phyloP scores from a whole-genome alignment of 2,113 vertebrate genomes.

The Thryonomys swinderianus region DNA sequence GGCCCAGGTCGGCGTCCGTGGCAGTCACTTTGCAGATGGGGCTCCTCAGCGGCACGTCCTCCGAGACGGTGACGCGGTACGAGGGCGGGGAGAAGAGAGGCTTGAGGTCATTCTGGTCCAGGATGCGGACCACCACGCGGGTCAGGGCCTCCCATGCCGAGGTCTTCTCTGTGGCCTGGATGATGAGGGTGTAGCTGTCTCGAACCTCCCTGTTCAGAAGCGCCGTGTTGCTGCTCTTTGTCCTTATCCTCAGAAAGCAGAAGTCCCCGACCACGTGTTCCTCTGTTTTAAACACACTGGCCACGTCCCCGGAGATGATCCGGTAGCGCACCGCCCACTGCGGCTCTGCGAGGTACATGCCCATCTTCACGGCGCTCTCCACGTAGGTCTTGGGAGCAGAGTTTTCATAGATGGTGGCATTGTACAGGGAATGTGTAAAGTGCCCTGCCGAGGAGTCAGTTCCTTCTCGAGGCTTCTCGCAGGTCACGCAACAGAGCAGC shows the following conservation, averaged over 20 bases:
- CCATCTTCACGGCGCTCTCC: constrained; percentile 93
- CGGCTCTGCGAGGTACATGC: constrained; percentile 88
- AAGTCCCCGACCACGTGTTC: constrained; percentile 92
- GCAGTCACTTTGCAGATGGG: constrained; percentile 93
- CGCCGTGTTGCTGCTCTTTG: constrained; percentile 91
- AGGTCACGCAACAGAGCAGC: constrained; percentile 82
- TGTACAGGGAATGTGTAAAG: constrained; percentile 95
- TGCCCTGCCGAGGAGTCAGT: constrained; percentile 84
- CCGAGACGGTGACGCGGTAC: constrained; percentile 91
- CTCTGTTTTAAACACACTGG: constrained; percentile 92
- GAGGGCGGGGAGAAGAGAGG: constrained; percentile 97
- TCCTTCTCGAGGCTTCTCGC: constrained; percentile 84
- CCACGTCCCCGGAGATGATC: constrained; percentile 91
- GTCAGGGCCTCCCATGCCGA: constrained; percentile 88
- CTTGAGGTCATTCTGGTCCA: constrained; percentile 97
- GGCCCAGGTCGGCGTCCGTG: constrained; percentile 95
- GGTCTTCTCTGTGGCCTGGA: constrained; percentile 92
- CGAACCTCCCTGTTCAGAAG: constrained; percentile 95
- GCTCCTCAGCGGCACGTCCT: constrained; percentile 90
- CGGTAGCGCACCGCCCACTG: constrained; percentile 91
- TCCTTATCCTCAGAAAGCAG: constrained; percentile 95
- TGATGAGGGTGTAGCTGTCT: constrained; percentile 92
- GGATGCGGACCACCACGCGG: constrained; percentile 92
- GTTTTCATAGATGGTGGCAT: constrained; percentile 96
- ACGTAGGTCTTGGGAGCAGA: constrained; percentile 94